Evolutionary conservation across 2,888 invertebrate genomes (phyloP).

Genomic region (Thereva unica): DNA sequence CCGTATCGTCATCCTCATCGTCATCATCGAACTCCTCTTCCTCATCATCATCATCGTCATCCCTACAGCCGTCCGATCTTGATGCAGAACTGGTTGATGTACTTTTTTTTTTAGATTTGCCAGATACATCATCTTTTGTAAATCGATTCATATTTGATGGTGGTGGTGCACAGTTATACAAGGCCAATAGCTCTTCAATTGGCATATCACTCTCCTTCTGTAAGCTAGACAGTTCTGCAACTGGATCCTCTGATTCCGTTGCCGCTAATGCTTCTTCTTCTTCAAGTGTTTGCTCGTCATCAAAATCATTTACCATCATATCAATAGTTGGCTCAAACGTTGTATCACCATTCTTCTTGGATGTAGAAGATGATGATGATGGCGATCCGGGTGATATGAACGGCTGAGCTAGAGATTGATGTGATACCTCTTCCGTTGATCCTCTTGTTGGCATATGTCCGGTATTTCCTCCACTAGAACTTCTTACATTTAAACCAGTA

Average conservation of each 20-base stretch:
- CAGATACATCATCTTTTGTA: too few species aligned
- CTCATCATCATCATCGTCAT: constrained; percentile 48
- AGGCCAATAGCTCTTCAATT: constrained; percentile 85
- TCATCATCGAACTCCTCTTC: constrained; percentile 36
- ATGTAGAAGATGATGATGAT: constrained; percentile 48
- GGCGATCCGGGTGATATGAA: too few species aligned
- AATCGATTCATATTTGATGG: constrained; percentile 11
- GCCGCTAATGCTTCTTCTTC: constrained; percentile 95
- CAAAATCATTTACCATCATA: constrained; percentile 97
- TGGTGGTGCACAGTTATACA: constrained; percentile 70
- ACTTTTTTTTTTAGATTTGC: not conserved
- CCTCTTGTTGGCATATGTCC: too few species aligned
- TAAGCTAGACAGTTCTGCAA: constrained; percentile 85
- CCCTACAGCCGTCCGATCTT: too few species aligned
- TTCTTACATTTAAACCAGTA: too few species aligned
- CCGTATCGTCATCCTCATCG: constrained; percentile 53
- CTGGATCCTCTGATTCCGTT: constrained; percentile 80
- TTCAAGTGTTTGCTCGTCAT: constrained; percentile 94
- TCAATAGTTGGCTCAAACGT: constrained; percentile 92
- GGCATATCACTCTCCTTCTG: constrained; percentile 96
- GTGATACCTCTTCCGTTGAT: too few species aligned
- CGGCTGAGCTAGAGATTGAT: too few species aligned
- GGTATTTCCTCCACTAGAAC: too few species aligned
- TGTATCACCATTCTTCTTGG: constrained; percentile 50
- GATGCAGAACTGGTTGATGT: too few species aligned